Percentiles rank a stretch among this genome's conserved stretches.
Conservation (phyloP, 2,888 invertebrate species). For the Temnothorax unifasciatus region DNA sequence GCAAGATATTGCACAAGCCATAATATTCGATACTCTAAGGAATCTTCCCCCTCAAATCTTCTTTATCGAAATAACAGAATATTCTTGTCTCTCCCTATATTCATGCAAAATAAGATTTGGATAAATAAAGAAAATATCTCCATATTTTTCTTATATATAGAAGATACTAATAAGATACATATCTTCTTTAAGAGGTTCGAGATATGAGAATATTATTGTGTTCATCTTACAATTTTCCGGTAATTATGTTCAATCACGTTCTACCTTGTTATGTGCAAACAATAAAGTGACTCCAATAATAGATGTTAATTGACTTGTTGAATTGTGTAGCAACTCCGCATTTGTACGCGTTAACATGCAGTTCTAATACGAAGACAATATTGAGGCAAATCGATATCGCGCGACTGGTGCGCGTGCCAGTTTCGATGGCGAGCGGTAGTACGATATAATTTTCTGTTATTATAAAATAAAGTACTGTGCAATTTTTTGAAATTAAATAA, state of each 20-base stretch:
- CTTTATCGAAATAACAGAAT: slow-evolving; percentile 4
- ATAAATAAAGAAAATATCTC: neutral
- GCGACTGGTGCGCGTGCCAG: slow-evolving; percentile 22
- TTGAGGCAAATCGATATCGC: slow-evolving; percentile 37
- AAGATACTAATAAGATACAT: neutral
- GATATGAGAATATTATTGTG: neutral
- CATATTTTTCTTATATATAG: neutral
- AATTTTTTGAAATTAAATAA: neutral
- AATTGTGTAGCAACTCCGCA: slow-evolving; percentile 3
- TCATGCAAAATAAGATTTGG: neutral
- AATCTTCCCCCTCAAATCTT: neutral
- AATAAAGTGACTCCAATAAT: neutral
- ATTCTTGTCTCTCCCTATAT: neutral
- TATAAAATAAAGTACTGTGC: neutral
- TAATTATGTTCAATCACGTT: neutral
- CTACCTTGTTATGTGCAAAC: neutral
- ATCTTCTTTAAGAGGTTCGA: neutral
- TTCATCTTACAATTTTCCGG: neutral
- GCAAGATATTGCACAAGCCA: neutral
- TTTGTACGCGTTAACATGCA: slow-evolving; percentile 20
- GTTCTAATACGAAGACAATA: slow-evolving; percentile 40
- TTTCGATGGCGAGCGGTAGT: neutral
- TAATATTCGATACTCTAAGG: neutral
- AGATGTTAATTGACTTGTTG: slow-evolving; percentile 37
- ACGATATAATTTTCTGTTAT: neutral